Evolutionary conservation across 2,797 vertebrate species (phyloP), one percentile per base, ranked within the genome.

Genomic region (Dryobates pubescens): DNA sequence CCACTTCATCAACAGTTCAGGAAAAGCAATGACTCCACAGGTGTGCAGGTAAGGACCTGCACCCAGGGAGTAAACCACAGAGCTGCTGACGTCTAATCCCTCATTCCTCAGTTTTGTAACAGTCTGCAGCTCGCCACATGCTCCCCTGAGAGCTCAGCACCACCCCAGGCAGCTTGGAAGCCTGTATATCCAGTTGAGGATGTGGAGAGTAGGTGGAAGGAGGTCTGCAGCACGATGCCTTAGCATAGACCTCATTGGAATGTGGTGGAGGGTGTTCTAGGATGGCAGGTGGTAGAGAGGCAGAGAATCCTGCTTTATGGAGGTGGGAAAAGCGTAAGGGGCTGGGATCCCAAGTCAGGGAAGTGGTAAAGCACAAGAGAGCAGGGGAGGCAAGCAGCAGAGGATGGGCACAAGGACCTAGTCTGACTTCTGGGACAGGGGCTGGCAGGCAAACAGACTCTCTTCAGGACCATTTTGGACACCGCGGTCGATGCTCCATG

Each of bases 41-140:
- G 45, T 70, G 53, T 92, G 80, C 95, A 96, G 91, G 96, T 92
- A 93, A 92, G 74, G 58, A 86, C 96, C 61, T 96, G 96, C 74
- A 82, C 13, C 29, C 54, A 57, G 82, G 91, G 56, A 96, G 91
- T 70, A 92, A 93, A 93, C 82, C 71, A 75, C 89, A 86, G 80
- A 76, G 71, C 80, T 92, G 91, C 89, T 92, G 91, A 92, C 1
- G 0, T 88, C 69, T 89, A 64, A 92, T 54, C 65, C 17, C 22
- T 81, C 70, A 38, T 73, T 93, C 45, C 54, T 84, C 7, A 3
- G 54, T 51, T 89, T 93, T 74, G 64, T 57, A 93, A 93, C 19
- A 71, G 43, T 41, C 58, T 83, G 57, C 65, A 93, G 82, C 54
- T 92, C 32, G 70, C 53, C 88, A 83, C 45, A 49, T 9, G 68